Conservation (phyloP, 2,888 invertebrate genomes). For the Pristionchus mayeri region DNA sequence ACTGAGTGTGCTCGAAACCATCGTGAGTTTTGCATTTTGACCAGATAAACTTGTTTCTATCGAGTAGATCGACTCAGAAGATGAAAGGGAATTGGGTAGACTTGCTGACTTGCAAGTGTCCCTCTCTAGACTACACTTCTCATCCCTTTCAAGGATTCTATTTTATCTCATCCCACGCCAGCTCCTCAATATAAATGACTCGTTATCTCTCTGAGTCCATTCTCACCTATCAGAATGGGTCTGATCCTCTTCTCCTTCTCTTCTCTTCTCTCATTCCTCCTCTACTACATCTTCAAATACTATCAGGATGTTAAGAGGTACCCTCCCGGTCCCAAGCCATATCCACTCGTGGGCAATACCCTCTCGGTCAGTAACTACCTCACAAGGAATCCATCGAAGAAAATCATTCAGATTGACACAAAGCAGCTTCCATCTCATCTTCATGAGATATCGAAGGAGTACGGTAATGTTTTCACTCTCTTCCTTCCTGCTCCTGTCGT, state of each 20-base stretch:
- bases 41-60: too few relatives aligned
- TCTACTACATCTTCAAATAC: not conserved
- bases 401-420: not conserved
- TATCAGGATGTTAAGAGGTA: not conserved
- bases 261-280: not conserved
- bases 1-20: too few relatives aligned
- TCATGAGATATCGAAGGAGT: not conserved
- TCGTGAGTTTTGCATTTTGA: too few relatives aligned
- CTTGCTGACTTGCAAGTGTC: too few relatives aligned
- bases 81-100: too few relatives aligned
- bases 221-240: not conserved
- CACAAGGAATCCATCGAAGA: not conserved
- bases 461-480: not conserved
- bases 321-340: not conserved
- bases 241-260: not conserved
- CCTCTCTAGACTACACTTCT: too few relatives aligned
- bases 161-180: not conserved
- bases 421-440: not conserved
- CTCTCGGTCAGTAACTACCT: not conserved
- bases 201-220: not conserved
- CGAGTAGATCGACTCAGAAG: too few relatives aligned
- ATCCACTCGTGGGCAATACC: not conserved
- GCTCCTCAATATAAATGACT: not conserved
- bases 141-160: too few relatives aligned
- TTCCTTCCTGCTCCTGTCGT: constrained; percentile 13